phyloP scores from a whole-genome alignment of 2,113 vertebrate species.

The Chaetops frenatus region DNA sequence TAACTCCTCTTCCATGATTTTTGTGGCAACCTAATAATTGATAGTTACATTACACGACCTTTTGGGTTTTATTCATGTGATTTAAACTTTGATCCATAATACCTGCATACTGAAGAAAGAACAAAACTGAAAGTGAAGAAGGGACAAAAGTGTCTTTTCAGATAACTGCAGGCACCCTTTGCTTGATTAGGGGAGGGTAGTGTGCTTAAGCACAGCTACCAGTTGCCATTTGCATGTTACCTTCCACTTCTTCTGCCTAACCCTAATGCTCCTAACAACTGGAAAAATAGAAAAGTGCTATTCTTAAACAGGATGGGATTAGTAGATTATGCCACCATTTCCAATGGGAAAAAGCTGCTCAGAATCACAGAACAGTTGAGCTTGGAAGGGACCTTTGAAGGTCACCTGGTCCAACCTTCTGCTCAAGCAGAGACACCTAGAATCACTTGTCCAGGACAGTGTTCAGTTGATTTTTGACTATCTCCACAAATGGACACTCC shows the following conservation, averaged over 20 bases:
- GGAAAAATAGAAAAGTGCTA: background rate
- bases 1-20: background rate
- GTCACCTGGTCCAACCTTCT: background rate
- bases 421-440: background rate
- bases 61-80: background rate
- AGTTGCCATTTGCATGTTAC: background rate
- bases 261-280: fast-evolving
- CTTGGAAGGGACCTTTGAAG: background rate
- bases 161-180: background rate
- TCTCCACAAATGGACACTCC: background rate
- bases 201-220: background rate
- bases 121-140: background rate
- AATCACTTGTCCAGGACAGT: background rate
- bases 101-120: background rate
- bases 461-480: background rate
- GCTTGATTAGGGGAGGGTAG: background rate
- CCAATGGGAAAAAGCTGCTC: background rate
- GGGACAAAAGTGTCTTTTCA: background rate
- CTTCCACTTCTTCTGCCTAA: background rate
- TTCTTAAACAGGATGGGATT: background rate
- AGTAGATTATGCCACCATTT: background rate
- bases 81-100: background rate
- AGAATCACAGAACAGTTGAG: background rate
- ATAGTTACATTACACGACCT: background rate
- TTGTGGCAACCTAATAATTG: background rate